These are phyloP conservation scores for Prunella fulvescens DNA, from an alignment of 2,113 vertebrate species.

Conservation along the genomic window DNA sequence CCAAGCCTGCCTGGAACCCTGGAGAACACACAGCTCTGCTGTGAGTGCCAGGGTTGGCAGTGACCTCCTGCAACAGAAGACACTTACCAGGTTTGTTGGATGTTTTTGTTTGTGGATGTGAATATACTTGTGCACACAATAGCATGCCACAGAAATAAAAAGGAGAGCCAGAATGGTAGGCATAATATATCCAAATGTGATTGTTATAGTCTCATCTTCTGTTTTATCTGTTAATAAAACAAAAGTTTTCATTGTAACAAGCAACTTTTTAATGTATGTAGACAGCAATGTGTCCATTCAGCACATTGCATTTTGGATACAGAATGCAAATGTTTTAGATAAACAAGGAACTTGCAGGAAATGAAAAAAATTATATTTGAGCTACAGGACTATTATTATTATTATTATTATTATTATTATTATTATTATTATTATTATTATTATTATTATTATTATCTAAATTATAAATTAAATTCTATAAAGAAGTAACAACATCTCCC, in stretches of 20 bases:
- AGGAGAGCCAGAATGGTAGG: slow-evolving; percentile 62
- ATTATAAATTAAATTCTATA: not conserved
- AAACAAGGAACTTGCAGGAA: not conserved
- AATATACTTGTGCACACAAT: slow-evolving; percentile 72
- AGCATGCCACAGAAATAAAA: slow-evolving; percentile 61
- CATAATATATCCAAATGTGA: slow-evolving; percentile 72
- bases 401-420: not conserved
- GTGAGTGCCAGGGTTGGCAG: not conserved
- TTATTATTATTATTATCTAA: no score
- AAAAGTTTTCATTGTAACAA: not conserved
- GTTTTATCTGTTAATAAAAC: slow-evolving; percentile 65
- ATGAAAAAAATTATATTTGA: not conserved
- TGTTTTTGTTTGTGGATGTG: slow-evolving; percentile 68
- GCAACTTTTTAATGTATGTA: not conserved
- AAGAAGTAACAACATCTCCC: not conserved
- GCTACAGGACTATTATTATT: not conserved
- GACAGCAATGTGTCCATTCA: not conserved
- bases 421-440: not conserved
- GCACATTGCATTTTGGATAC: not conserved
- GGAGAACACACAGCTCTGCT: not conserved
- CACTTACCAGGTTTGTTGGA: slow-evolving; percentile 79
- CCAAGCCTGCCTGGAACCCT: not conserved
- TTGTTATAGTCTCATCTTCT: slow-evolving; percentile 32
- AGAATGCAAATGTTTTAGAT: not conserved
- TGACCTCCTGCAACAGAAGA: not conserved